A percentile compares a stretch with the other conserved stretches of the same genome.
These are phyloP conservation scores for Trachymyrmex septentrionalis DNA, from an alignment of 1,140 invertebrate genomes.

Conservation along the genomic window DNA sequence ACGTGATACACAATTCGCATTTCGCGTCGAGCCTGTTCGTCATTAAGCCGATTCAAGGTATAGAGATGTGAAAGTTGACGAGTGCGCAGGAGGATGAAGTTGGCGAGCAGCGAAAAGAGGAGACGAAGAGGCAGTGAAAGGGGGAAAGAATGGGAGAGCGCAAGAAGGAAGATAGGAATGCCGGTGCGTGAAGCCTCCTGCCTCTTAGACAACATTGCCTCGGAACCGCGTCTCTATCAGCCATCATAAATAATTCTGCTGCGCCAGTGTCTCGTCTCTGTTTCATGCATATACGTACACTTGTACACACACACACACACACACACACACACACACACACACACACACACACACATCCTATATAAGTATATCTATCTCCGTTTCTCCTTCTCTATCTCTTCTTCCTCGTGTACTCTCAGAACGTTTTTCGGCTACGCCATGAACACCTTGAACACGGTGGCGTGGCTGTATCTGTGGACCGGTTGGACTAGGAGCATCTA, in stretches of 20 bases:
- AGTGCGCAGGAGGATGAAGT: conserved; percentile 70
- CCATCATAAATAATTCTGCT: conserved; percentile 86
- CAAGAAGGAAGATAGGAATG: conserved; percentile 78
- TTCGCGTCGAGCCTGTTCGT: conserved; percentile 41
- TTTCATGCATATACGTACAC: conserved; percentile 25
- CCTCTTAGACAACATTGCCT: too few species aligned
- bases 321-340: background rate
- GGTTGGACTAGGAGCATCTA: conserved; percentile 75
- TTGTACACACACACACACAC: too few species aligned
- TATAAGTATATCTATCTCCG: conserved; percentile 50
- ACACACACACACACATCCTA: background rate
- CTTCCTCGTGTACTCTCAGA: conserved; percentile 14
- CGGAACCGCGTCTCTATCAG: conserved; percentile 86
- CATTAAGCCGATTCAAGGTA: conserved; percentile 41
- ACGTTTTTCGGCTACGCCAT: conserved; percentile 72
- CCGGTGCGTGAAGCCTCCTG: too few species aligned
- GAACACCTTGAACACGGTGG: conserved; percentile 75
- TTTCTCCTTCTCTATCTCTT: conserved; percentile 15
- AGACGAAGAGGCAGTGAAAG: conserved; percentile 60
- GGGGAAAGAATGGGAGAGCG: conserved; percentile 51
- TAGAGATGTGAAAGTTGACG: conserved; percentile 71
- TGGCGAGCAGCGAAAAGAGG: conserved; percentile 57
- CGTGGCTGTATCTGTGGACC: conserved; percentile 72
- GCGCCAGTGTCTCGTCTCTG: conserved; percentile 64
- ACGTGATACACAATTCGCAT: conserved; percentile 34